Base-by-base conservation (phyloP, 1,140 invertebrate genomes). In the Drosophila grimshawi region DNA sequence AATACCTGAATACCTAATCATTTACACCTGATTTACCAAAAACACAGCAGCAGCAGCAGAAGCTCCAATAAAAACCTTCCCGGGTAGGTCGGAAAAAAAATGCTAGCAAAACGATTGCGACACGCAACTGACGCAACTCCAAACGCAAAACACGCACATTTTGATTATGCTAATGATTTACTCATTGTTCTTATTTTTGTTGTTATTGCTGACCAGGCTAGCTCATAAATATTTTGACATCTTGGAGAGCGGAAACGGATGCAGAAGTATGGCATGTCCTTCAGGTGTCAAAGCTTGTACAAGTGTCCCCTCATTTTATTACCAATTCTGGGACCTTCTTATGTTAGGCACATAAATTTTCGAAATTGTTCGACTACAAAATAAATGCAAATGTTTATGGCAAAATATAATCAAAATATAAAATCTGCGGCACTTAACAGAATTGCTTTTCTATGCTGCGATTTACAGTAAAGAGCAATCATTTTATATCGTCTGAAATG, bases 101-200 rank as follows among this genome's bases (percentile, higher is more conserved):
- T 49, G 72, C 8, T 46, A 76, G 63, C 83, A 86, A 86, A 86
- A 63, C 56, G 48, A 52, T 52, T 29, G 30, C 45, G 63, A 60
- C 83, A 86, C 83, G 82, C 82, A 76, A 86, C 70, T 69, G 56
- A 75, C 11, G 52, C 48, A 66, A 35, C 5, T 4, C 63, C 60
- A 65, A 64, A 81, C 56, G 62, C 80, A 57, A 76, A 78, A 81
- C 81, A 86, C 81, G 83, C 83, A 86, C 76, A 78, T 80, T 76
- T 81, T 88, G 76, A 88, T 88, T 86, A 86, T 86, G 83, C 83
- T 86, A 86, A 86, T 86, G 83, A 81, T 73, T 77, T 65, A 70
- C 55, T 64, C 43, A 49, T 56, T 45, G 32, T 49, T 61, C 8
- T 6, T 37, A 8, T 30, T 48, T 4, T 46, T 49, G 5, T 27